Conservation (phyloP, 2,888 invertebrate genomes). For the Nemurella pictetii region DNA sequence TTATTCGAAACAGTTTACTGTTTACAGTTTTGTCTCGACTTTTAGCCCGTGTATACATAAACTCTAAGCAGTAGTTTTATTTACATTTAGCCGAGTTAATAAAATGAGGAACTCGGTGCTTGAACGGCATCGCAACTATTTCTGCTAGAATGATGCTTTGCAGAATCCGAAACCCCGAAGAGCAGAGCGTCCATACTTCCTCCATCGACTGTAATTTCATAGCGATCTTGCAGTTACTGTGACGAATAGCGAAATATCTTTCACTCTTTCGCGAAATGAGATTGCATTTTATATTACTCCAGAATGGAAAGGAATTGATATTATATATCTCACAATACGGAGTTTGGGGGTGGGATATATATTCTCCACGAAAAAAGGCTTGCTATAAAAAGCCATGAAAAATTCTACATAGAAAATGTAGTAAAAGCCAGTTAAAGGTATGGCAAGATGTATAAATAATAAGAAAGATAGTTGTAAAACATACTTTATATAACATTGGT, state of each 20-base stretch:
- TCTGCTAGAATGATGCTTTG: too few species aligned
- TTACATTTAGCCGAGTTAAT: too few species aligned
- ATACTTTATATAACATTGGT: constrained; percentile 14
- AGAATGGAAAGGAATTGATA: constrained; percentile 34
- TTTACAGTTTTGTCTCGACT: too few species aligned
- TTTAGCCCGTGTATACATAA: too few species aligned
- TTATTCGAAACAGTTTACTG: too few species aligned
- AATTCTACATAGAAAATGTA: constrained; percentile 33
- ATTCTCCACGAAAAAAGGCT: constrained; percentile 33
- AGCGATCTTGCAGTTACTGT: constrained; percentile 20
- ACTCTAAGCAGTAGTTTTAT: too few species aligned
- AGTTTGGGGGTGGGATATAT: background rate
- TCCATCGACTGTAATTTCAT: constrained; percentile 19
- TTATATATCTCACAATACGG: constrained; percentile 37
- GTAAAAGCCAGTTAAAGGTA: constrained; percentile 32
- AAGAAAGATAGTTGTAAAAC: constrained; percentile 3
- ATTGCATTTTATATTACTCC: constrained; percentile 36
- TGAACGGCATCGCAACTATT: too few species aligned
- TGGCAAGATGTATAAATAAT: constrained; percentile 21
- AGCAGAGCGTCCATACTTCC: background rate
- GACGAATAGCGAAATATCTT: constrained; percentile 32
- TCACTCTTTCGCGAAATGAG: constrained; percentile 34
- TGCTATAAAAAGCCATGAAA: constrained; percentile 36
- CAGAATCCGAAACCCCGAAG: background rate
- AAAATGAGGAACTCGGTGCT: too few species aligned